Conservation (phyloP, 2,797 vertebrate genomes). For the Sciaenops ocellatus region DNA sequence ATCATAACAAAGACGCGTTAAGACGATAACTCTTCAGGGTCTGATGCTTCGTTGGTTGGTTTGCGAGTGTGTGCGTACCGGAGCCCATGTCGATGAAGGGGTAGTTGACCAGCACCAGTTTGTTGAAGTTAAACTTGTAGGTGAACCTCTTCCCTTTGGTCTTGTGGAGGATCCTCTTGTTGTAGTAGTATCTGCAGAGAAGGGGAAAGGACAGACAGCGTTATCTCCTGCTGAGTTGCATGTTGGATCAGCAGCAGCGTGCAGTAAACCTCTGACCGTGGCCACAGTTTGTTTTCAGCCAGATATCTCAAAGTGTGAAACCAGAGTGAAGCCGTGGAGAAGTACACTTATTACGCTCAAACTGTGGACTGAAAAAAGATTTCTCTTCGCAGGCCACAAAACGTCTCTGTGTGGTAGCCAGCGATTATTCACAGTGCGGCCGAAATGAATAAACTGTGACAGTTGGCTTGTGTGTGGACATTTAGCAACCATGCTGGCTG, state of each 20-base stretch:
- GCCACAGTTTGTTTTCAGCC: background rate
- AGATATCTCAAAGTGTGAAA: background rate
- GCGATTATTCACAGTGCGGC: conserved; percentile 11
- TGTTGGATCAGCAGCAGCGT: background rate
- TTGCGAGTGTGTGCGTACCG: conserved; percentile 56
- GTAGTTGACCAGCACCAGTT: conserved; percentile 94
- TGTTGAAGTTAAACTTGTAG: conserved; percentile 98
- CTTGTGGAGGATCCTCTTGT: conserved; percentile 95
- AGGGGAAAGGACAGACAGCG: background rate
- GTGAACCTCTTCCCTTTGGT: conserved; percentile 96
- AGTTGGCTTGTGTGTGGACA: background rate
- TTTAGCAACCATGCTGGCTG: background rate
- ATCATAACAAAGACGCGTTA: background rate
- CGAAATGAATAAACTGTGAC: background rate
- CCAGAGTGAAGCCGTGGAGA: background rate
- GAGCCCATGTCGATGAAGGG: conserved; percentile 94
- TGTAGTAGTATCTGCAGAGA: conserved; percentile 91
- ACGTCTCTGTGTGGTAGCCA: background rate
- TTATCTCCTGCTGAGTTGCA: background rate
- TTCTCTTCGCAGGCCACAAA: background rate
- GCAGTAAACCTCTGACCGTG: background rate
- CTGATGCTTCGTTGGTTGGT: background rate
- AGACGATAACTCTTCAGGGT: background rate
- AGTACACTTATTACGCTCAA: background rate
- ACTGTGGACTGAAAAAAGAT: background rate